These are phyloP conservation scores for Calameuta idolon DNA, from an alignment of 2,888 invertebrate genomes.

Conservation along the genomic window DNA sequence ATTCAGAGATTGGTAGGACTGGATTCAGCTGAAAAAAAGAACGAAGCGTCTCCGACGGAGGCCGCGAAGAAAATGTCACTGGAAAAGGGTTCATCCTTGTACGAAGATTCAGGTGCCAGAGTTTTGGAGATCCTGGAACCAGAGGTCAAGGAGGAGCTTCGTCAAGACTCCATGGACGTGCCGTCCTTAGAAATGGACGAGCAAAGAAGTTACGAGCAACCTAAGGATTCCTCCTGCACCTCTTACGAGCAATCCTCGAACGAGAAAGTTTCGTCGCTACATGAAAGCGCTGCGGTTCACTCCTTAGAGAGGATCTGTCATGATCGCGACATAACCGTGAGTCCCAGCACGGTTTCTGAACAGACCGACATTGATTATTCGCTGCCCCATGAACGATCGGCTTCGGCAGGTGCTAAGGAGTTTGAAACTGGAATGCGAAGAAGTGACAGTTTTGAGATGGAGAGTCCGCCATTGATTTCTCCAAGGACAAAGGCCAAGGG, in stretches of 20 bases:
- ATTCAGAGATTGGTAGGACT: constrained; percentile 26
- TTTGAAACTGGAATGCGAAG: constrained; percentile 32
- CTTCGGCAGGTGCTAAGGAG: constrained; percentile 7
- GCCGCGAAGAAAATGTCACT: neutral
- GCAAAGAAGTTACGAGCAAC: constrained; percentile 38
- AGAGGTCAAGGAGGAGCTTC: constrained; percentile 29
- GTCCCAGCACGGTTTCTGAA: constrained; percentile 54
- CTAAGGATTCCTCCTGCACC: neutral
- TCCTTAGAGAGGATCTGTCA: constrained; percentile 52
- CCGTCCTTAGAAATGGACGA: constrained; percentile 59
- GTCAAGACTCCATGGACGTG: constrained; percentile 57
- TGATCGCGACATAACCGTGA: constrained; percentile 53
- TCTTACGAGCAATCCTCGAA: constrained; percentile 30
- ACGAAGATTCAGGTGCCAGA: constrained; percentile 48
- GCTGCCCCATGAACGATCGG: constrained; percentile 38
- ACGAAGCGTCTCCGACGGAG: neutral
- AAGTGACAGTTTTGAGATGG: constrained; percentile 56
- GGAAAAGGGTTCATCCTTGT: constrained; percentile 31
- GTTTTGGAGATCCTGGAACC: constrained; percentile 57
- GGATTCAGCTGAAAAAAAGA: neutral
- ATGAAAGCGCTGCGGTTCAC: constrained; percentile 53
- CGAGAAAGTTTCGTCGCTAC: constrained; percentile 43
- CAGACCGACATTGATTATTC: constrained; percentile 50
- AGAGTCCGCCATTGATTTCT: constrained; percentile 57
- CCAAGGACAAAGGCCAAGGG: constrained; percentile 54